Evolutionary conservation across 2,113 vertebrate genomes (phyloP), one percentile per base, ranked within the genome.

Genomic region (Corvus moneduloides): DNA sequence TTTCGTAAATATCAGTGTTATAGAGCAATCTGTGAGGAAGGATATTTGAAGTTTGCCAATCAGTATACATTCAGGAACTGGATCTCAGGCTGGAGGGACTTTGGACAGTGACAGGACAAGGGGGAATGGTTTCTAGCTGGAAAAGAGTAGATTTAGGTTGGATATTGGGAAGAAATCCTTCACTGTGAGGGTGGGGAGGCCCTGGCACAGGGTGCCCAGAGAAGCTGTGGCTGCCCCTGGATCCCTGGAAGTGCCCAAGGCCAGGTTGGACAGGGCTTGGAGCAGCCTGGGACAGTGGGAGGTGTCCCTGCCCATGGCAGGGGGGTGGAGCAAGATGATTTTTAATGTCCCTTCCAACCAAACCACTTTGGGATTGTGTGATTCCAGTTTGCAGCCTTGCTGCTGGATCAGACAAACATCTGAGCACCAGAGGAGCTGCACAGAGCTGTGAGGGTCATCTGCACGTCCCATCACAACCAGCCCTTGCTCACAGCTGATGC

Each of bases 401-500:
- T 28, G 67, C 44, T 13, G 69, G 49, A 16, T 15, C 51, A 63
- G 32, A 9, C 39, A 17, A 72, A 44, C 0, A 3, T 3, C 7
- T 0, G 16, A 66, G 30, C 39, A 35, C 12, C 48, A 3, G 46
- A 75, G 67, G 58, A 83, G 75, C 82, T 83, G 58, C 19, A 48
- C 73, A 37, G 61, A 81, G 76, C 84, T 71, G 61, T 9, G 58
- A 39, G 63, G 37, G 48, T 7, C 8, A 28, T 5, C 51, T n/a
- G 72, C 39, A 21, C 0, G 1, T 9, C 59, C 76, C 19, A 9
- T 14, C 56, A 20, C 78, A 18, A 15, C 19, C 1, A 3, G 46
- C 35, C 43, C 52, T 23, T 16, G 11, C 58, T 72, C 35, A 2
- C 0, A 4, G 51, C 7, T 0, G 1, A n/a, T 3, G n/a, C 30